Evolutionary conservation across 30 jellyfish, hydroid and myxozoan species (phyloP), one percentile per base, ranked within the genome.

Genomic region (Sanderia malayensis): DNA sequence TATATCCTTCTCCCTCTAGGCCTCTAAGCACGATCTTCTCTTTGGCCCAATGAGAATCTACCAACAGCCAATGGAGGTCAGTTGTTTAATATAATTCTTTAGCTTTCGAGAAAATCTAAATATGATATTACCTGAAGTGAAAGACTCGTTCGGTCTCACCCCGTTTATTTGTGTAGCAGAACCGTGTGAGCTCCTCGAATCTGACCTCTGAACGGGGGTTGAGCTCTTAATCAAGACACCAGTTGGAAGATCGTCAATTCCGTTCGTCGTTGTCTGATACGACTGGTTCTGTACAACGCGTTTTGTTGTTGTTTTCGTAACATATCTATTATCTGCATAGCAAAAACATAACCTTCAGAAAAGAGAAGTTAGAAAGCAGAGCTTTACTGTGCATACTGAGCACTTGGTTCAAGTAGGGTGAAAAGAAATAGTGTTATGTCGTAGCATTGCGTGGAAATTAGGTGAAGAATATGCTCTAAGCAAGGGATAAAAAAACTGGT

Each of bases 251-350:
- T 80, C 93, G 41, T 80, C 93, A 28, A 77, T 65, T 33, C 93
- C 93, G 45, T 80, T 80, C 17, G 80, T 57, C 49, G 85, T 69
- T n/a, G n/a, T n/a, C 31, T 75, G 85, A 53, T 83, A 68, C 28
- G 19, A 20, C 61, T 74, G 83, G 31, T 64, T 45, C 74, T 83
- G 83, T 18, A 83, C 81, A 17, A 83, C 73, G 13, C 86, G 73
- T 29, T 74, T 30, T 26, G 87, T 72, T 24, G 95, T 71, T 21
- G 82, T 61, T 55, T 86, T 80, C 73, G 68, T 67, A 31, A 62
- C 46, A 31, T 61, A 1, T 13, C 82, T 81, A 55, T 78, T 78
- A 9, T 78, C 89, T 78, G 44, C 15, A 15, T 6, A 41, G 8
- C 33, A 53, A 9, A 13, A 37, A 37, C 6, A 37, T 4, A 37